A percentile compares a stretch with the other conserved stretches of the same genome.
Conservation (phyloP, 2,888 invertebrate genomes). For the Stenolophus ochropezus region DNA sequence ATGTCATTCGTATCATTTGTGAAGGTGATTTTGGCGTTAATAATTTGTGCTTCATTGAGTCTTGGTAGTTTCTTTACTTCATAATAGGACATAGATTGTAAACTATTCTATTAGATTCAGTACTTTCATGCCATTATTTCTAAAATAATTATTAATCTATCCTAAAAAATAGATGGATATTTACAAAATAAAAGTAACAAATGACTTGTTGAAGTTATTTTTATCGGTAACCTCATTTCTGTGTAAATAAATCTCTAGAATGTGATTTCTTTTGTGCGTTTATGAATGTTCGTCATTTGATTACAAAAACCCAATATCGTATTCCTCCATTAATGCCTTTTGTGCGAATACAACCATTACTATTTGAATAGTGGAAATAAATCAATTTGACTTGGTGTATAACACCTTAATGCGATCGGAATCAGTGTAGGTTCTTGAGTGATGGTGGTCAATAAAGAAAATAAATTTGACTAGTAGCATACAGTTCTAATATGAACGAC, state of each 20-base stretch:
- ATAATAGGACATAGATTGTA: too few species aligned
- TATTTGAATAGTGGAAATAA: constrained; percentile 1
- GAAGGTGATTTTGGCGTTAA: too few species aligned
- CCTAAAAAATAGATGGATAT: too few species aligned
- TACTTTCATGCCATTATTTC: too few species aligned
- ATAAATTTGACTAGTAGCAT: constrained; percentile 40
- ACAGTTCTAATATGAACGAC: constrained; percentile 16
- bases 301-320: not conserved
- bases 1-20: too few species aligned
- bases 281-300: not conserved
- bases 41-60: too few species aligned
- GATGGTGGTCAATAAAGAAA: constrained; percentile 8
- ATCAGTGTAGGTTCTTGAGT: not conserved
- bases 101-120: too few species aligned
- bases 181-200: too few species aligned
- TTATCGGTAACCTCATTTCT: not conserved
- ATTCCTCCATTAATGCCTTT: not conserved
- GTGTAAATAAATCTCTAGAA: not conserved
- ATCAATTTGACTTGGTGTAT: not conserved
- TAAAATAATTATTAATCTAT: too few species aligned
- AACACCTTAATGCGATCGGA: constrained; percentile 1
- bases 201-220: too few species aligned
- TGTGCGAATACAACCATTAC: not conserved
- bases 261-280: not conserved
- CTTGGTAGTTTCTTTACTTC: too few species aligned